A percentile compares a stretch with the other conserved stretches of the same genome.
phyloP scores from a whole-genome alignment of 2,888 invertebrate species.

The Papilio elwesi region DNA sequence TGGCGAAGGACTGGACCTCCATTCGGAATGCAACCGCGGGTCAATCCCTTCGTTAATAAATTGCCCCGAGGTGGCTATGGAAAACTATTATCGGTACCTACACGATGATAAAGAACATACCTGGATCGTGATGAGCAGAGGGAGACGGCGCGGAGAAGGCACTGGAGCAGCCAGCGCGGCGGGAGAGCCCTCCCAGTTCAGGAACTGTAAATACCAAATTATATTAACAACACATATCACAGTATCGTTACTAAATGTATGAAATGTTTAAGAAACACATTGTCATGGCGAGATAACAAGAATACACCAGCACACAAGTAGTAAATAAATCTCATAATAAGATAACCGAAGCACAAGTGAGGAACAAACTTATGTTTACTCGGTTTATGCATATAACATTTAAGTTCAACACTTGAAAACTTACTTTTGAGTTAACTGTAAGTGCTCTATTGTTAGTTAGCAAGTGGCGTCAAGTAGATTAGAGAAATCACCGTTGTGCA shows the following conservation, averaged over 20 bases:
- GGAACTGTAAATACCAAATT: slow-evolving; percentile 57
- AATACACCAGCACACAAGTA: too few species aligned
- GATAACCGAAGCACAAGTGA: background rate
- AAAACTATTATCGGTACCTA: too few species aligned
- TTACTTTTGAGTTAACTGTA: slow-evolving; percentile 13
- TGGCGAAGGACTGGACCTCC: too few species aligned
- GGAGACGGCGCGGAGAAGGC: slow-evolving; percentile 86
- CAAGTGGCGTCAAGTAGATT: slow-evolving; percentile 29
- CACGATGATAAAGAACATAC: slow-evolving; percentile 53
- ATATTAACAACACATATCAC: background rate
- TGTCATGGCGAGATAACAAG: too few species aligned
- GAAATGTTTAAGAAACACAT: too few species aligned
- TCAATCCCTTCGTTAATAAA: too few species aligned
- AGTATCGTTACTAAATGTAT: too few species aligned
- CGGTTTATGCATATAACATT: slow-evolving; percentile 18
- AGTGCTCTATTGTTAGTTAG: slow-evolving; percentile 10
- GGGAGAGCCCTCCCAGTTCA: slow-evolving; percentile 75
- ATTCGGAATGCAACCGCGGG: too few species aligned
- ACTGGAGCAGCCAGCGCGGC: slow-evolving; percentile 84
- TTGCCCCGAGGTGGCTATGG: too few species aligned
- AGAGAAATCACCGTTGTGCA: slow-evolving; percentile 30
- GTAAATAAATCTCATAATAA: slow-evolving; percentile 10
- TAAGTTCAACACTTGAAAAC: slow-evolving; percentile 9
- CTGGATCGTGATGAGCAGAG: slow-evolving; percentile 78
- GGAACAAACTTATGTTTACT: slow-evolving; percentile 15